Evolutionary conservation across 2,888 invertebrate species (phyloP), one percentile per base, ranked within the genome.

Genomic region (Physocephala rufipes): DNA sequence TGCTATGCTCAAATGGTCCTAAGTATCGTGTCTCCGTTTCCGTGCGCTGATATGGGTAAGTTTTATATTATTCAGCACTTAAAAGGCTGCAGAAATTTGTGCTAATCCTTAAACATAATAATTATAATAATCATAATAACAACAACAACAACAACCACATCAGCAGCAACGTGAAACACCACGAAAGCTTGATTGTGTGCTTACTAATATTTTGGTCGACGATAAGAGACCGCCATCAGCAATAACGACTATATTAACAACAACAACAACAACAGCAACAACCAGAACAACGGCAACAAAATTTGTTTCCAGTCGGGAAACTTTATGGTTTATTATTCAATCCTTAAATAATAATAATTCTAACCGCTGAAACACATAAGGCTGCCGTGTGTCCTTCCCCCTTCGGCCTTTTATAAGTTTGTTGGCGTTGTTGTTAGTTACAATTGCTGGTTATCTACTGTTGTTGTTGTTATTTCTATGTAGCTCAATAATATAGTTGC

Each of bases 231-330:
- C 9, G 36, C 15, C 53, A 53, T 21, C 71, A 67, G 19, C 24
- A 70, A 64, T 47, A 64, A 70, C 28, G 51, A 49, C 16, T 21
- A 53, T 19, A 49, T n/a, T 19, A 49, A 49, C 53, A 53, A 28
- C 58, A 58, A 58, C 58, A 58, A 58, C 53, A 53, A 53, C 71
- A 67, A 21, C 24, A 55, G 62, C 63, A 58, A 62, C 67, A 67
- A 71, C 47, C 1, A 9, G 28, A 45, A 19, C 9, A 24, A 30
- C 2, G 16, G 28, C 7, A 16, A 15, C 45, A 1, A 71, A 74
- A 71, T 62, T 74, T 74, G 74, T 68, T 67, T 69, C 65, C 70
- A 36, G 71, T 74, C 55, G 73, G 72, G 70, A 36, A 36, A 70
- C 64, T 73, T 73, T 70, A 28, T 21, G 70, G 58, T 71, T 75